Percentiles rank a stretch among this genome's conserved stretches.
Evolutionary conservation across 2,888 invertebrate genomes (phyloP).

Genomic region (Lycophotia porphyrea): DNA sequence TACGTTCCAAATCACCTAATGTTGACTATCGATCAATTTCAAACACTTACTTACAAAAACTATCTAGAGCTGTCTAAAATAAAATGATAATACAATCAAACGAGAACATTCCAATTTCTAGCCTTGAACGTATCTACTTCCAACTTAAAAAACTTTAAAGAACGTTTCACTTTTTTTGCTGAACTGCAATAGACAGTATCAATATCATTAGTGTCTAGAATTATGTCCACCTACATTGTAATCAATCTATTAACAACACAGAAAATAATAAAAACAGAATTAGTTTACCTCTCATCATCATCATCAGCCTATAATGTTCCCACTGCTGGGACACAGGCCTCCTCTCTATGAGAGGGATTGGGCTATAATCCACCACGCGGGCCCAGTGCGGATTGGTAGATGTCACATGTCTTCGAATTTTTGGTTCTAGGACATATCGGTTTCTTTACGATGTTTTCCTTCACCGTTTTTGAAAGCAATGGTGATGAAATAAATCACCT

Average conservation of each 20-base stretch:
- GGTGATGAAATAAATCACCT: too few species aligned
- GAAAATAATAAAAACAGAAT: neutral
- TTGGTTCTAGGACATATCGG: too few species aligned
- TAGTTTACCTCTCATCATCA: neutral
- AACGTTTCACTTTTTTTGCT: constrained; percentile 27
- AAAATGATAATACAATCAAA: constrained; percentile 23
- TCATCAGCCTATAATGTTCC: too few species aligned
- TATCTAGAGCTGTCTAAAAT: constrained; percentile 1
- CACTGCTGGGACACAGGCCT: too few species aligned
- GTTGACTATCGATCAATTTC: constrained; percentile 33
- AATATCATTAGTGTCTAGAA: constrained; percentile 14
- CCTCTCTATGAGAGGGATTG: too few species aligned
- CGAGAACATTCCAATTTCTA: constrained; percentile 12
- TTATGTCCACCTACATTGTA: constrained; percentile 2
- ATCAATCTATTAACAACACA: neutral
- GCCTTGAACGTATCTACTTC: constrained; percentile 41
- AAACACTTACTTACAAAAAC: constrained; percentile 4
- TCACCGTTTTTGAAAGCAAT: too few species aligned
- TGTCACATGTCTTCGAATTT: too few species aligned
- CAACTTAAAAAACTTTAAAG: constrained; percentile 23
- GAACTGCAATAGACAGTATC: constrained; percentile 25
- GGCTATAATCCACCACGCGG: too few species aligned
- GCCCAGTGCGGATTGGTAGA: too few species aligned
- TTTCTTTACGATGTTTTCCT: too few species aligned
- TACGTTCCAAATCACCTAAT: neutral